phyloP scores from a whole-genome alignment of 2,888 invertebrate species.

The Eristalis pertinax region DNA sequence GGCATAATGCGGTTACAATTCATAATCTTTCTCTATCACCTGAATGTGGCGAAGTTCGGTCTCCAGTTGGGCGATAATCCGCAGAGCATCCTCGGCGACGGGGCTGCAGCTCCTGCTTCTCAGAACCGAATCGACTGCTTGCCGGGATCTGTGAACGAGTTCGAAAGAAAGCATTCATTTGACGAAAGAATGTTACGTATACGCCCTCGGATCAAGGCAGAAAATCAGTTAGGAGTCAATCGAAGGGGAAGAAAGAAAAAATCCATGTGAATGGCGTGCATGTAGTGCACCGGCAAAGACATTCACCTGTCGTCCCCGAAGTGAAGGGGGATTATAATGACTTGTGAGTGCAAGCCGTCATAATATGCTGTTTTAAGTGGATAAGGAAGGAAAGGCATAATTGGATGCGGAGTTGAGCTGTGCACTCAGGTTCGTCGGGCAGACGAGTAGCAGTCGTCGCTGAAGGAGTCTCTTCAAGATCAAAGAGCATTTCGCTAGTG shows the following conservation, averaged over 20 bases:
- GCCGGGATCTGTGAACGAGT: constrained; percentile 25
- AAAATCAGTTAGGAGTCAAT: constrained; percentile 10
- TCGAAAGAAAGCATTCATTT: background rate
- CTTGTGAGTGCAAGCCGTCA: background rate
- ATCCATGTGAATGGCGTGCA: background rate
- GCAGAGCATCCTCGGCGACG: constrained; percentile 54
- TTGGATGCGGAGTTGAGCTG: constrained; percentile 11
- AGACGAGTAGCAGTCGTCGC: background rate
- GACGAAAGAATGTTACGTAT: background rate
- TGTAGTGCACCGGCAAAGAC: background rate
- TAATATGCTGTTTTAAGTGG: constrained; percentile 14
- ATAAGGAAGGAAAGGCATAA: constrained; percentile 2
- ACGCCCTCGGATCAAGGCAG: background rate
- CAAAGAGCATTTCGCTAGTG: constrained; percentile 8
- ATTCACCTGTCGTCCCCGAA: constrained; percentile 12
- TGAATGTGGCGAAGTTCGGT: constrained; percentile 58
- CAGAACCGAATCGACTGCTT: constrained; percentile 42
- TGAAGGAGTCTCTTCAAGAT: background rate
- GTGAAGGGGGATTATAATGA: constrained; percentile 12
- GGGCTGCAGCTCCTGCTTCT: constrained; percentile 57
- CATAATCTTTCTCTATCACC: constrained; percentile 44
- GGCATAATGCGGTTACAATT: constrained; percentile 62
- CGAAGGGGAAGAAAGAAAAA: background rate
- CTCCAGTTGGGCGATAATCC: constrained; percentile 64
- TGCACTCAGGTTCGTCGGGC: background rate